Evolutionary conservation across 2,797 vertebrate genomes (phyloP).

Genomic region (Pteropus rufus): DNA sequence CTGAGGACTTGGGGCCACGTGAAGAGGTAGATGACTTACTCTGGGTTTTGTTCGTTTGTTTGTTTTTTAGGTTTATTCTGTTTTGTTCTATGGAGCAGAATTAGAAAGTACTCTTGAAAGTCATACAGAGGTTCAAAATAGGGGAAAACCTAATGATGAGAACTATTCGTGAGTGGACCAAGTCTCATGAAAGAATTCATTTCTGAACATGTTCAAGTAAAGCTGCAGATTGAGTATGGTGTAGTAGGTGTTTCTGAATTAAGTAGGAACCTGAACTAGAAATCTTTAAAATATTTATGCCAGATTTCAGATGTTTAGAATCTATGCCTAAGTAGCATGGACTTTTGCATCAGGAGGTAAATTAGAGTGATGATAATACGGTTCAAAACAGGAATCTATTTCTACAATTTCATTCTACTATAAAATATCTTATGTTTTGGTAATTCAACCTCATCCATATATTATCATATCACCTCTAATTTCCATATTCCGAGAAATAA

Average conservation of each 20-base stretch:
- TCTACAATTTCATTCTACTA: neutral
- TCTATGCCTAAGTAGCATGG: neutral
- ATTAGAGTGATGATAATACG: neutral
- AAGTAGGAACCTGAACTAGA: neutral
- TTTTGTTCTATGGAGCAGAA: neutral
- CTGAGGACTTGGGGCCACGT: neutral
- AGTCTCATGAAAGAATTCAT: neutral
- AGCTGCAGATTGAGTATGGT: neutral
- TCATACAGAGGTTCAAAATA: neutral
- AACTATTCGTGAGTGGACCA: neutral
- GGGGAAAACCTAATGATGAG: neutral
- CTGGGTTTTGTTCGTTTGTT: no score
- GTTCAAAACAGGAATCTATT: neutral
- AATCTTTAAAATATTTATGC: neutral
- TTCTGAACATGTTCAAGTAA: neutral
- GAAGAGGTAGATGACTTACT: neutral
- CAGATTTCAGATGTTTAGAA: neutral
- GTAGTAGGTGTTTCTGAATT: neutral
- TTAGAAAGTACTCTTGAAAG: neutral
- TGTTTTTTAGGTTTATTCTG: neutral
- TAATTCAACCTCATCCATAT: neutral
- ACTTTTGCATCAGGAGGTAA: neutral
- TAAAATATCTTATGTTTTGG: neutral
- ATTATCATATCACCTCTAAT: neutral
- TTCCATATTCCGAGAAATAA: slow-evolving; percentile 18